Base-by-base conservation (phyloP, 2,113 vertebrate genomes). In the Chrysochloris asiatica region DNA sequence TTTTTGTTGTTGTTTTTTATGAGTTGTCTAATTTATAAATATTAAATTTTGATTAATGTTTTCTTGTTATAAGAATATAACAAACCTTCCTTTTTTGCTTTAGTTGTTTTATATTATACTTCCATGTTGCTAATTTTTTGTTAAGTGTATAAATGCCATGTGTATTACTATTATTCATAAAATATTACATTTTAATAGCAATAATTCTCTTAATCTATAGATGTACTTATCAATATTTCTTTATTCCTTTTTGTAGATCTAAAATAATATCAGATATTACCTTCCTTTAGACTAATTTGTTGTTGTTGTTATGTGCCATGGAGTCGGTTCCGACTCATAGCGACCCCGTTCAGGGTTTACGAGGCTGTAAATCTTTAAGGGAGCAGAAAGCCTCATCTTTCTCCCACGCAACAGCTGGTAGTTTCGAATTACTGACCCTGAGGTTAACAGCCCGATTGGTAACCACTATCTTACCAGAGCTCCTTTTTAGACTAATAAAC, bases 1-100 rank as follows among this genome's bases (percentile, higher is more conserved):
- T n/a, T n/a, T n/a, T n/a, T n/a, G n/a, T n/a, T n/a, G n/a, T n/a
- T 16, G 36, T 91, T 91, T 90, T 86, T 38, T 73, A 36, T 71
- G 75, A 61, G 8, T 63, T 79, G 11, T 61, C 30, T 54, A 69
- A 71, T 75, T 36, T 83, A 8, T 50, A 50, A 24, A 41, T 16
- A 12, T 48, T 43, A 84, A 22, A 45, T 73, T 82, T 9, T 80
- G 88, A 19, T 50, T 54, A 67, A 88, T 77, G 28, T 43, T 72
- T 72, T 43, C 69, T 72, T 28, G 28, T 43, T 71, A n/a, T 47
- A 92, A 50, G 41, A 73, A 61, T 65, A 61, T 67, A 26, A 11
- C 7, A 65, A 16, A 61, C 43, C 30, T 90, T 83, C 36, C 36
- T 50, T 50, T n/a, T 87, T 71, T 90, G 9, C 80, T 89, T 65